Conservation (phyloP, 2,888 invertebrate species). For the Rhagophthalmus giganteus region DNA sequence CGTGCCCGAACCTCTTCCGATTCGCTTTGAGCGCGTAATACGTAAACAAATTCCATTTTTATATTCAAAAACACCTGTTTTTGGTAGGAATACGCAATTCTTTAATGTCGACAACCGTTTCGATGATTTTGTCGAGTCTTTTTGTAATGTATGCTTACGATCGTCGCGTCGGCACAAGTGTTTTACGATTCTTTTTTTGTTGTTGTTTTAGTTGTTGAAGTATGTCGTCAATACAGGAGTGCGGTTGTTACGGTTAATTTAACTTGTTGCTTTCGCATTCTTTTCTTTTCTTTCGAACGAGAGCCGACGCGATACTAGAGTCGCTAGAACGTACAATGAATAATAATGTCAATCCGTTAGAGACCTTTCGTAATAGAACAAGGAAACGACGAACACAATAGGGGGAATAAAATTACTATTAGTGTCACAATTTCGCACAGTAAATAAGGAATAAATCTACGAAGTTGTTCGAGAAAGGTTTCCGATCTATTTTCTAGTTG, state of each 20-base stretch:
- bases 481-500: conserved; percentile 11
- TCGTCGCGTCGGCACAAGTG: too few relatives aligned
- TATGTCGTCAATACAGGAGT: conserved; percentile 13
- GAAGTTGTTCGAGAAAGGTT: conserved; percentile 11
- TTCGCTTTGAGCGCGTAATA: too few relatives aligned
- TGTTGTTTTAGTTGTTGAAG: too few relatives aligned
- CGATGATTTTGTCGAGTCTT: too few relatives aligned
- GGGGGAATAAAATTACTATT: conserved; percentile 26
- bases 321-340: conserved; percentile 21
- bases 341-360: conserved; percentile 17
- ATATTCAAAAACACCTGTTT: too few relatives aligned
- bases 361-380: conserved; percentile 15
- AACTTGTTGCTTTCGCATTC: conserved; percentile 31
- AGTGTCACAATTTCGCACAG: conserved; percentile 23
- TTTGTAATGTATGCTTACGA: too few relatives aligned
- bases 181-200: conserved; percentile 8
- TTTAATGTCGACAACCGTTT: too few relatives aligned
- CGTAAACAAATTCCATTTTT: too few relatives aligned
- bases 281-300: conserved; percentile 10
- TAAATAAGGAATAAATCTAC: conserved; percentile 20
- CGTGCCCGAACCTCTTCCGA: too few relatives aligned
- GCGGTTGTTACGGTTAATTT: conserved; percentile 31
- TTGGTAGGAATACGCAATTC: neutral
- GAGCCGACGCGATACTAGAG: conserved; percentile 1
- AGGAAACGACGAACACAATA: conserved; percentile 11